Percentiles rank a stretch among this genome's conserved stretches.
Conservation (phyloP, 2,888 invertebrate species). For the Priocnemis perturbator region DNA sequence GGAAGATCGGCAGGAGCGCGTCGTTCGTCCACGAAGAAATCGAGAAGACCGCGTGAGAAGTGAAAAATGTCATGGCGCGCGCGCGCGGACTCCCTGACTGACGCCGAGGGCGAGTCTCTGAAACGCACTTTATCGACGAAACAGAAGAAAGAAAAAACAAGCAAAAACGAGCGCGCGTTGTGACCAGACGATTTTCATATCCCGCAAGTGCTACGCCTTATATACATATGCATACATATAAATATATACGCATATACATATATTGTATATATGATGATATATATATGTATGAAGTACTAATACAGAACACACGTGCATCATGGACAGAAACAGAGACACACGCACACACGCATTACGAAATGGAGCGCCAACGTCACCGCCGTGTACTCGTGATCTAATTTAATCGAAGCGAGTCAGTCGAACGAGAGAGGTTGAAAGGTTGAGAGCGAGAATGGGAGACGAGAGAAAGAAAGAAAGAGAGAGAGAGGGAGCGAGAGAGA, state of each 20-base stretch:
- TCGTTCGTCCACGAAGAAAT: neutral
- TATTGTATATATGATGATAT: slow-evolving; percentile 7
- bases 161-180: slow-evolving; percentile 6
- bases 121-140: slow-evolving; percentile 1
- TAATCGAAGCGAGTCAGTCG: neutral
- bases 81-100: too few species aligned
- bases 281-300: slow-evolving; percentile 3
- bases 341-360: slow-evolving; percentile 34
- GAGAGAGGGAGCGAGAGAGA: too few species aligned
- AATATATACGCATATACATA: neutral
- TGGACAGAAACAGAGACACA: slow-evolving; percentile 10
- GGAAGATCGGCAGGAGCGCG: too few species aligned
- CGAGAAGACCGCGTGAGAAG: too few species aligned
- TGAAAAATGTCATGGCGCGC: too few species aligned
- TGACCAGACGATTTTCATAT: slow-evolving; percentile 44
- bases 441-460: neutral
- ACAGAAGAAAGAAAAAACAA: neutral
- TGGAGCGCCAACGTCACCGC: slow-evolving; percentile 14
- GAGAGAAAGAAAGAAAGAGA: slow-evolving; percentile 8
- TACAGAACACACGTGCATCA: too few species aligned
- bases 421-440: slow-evolving; percentile 10
- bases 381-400: slow-evolving; percentile 32
- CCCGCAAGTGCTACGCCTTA: slow-evolving; percentile 57
- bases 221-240: slow-evolving; percentile 12
- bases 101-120: slow-evolving; percentile 1